Evolutionary conservation across 2,797 vertebrate genomes (phyloP), one percentile per base, ranked within the genome.

Genomic region (Benthosema pterotum): DNA sequence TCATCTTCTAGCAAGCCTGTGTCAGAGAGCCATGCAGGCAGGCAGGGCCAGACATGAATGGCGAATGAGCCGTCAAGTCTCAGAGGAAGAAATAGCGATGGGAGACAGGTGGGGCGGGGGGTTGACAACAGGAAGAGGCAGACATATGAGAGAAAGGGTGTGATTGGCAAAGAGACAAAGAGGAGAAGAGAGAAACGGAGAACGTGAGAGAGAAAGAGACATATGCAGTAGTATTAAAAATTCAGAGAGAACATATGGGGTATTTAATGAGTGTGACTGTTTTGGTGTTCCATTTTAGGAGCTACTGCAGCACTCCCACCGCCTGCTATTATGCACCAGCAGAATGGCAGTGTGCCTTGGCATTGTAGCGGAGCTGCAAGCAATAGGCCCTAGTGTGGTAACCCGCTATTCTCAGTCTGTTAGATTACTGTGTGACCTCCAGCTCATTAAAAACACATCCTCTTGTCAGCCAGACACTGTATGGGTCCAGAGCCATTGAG

Each of bases 391-490:
- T 32, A 18, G 60, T 11, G 18, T 11, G 18, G 17, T 46, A 55
- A 47, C 48, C 13, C 51, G 46, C 67, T 63, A 50, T 70, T 71
- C 28, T 46, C 53, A n/a, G 22, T 57, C 56, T 19, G 57, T 0
- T 51, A 64, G 57, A 70, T 63, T 25, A 63, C 43, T 13, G 60
- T 13, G 60, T 55, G 58, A 78, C 75, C 71, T 65, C 55, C 65
- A 75, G 47, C 46, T 71, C 65, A 67, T 82, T 68, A 78, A 75
- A 78, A 79, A 68, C 65, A 63, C 61, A 71, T 75, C 60, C 51
- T 65, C 62, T 32, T 32, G 14, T 53, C 48, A 4, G 53, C 43
- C 19, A 8, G 17, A 60, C 32, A 38, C 32, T 38, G 6, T 8
- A 42, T 5, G 66, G 60, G 65, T 77, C 69, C 65, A 11, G 32